phyloP scores from a whole-genome alignment of 2,888 invertebrate species.

The Zygothrica quintamaculata region DNA sequence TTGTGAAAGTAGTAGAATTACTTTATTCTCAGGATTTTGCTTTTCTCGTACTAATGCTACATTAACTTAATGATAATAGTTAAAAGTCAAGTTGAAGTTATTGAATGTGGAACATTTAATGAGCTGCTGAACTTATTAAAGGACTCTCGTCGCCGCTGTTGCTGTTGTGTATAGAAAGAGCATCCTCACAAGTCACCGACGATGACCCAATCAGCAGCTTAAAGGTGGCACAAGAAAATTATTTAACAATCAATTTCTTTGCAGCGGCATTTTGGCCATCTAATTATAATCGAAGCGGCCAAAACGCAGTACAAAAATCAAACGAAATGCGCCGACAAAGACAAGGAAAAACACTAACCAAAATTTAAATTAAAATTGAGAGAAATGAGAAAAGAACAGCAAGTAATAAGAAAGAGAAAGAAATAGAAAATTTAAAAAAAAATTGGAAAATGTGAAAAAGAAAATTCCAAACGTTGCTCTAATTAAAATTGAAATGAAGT shows the following conservation, averaged over 20 bases:
- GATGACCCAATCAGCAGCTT: slow-evolving; percentile 64
- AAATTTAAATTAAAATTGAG: slow-evolving; percentile 24
- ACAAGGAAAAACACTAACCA: too few species aligned
- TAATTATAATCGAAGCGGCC: slow-evolving; percentile 69
- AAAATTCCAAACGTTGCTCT: slow-evolving; percentile 59
- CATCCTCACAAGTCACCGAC: slow-evolving; percentile 13
- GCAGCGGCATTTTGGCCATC: slow-evolving; percentile 79
- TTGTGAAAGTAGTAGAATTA: too few species aligned
- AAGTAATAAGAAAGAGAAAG: slow-evolving; percentile 17
- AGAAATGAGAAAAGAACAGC: slow-evolving; percentile 8
- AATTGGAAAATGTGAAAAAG: slow-evolving; percentile 39
- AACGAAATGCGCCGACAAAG: slow-evolving; percentile 58
- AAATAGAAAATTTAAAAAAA: slow-evolving; percentile 13
- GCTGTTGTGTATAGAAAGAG: neutral
- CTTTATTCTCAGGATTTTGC: too few species aligned
- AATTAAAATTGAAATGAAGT: slow-evolving; percentile 77
- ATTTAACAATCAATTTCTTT: slow-evolving; percentile 75
- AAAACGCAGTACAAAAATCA: slow-evolving; percentile 42
- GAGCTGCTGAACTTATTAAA: slow-evolving; percentile 15
- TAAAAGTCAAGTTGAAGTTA: too few species aligned
- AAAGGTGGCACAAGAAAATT: slow-evolving; percentile 73
- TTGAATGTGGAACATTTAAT: too few species aligned
- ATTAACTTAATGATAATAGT: too few species aligned
- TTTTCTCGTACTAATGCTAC: too few species aligned
- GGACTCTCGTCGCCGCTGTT: slow-evolving; percentile 28